A percentile compares a stretch with the other conserved stretches of the same genome.
phyloP scores from a whole-genome alignment of 2,113 vertebrate genomes.

The Nyctibius bracteatus region DNA sequence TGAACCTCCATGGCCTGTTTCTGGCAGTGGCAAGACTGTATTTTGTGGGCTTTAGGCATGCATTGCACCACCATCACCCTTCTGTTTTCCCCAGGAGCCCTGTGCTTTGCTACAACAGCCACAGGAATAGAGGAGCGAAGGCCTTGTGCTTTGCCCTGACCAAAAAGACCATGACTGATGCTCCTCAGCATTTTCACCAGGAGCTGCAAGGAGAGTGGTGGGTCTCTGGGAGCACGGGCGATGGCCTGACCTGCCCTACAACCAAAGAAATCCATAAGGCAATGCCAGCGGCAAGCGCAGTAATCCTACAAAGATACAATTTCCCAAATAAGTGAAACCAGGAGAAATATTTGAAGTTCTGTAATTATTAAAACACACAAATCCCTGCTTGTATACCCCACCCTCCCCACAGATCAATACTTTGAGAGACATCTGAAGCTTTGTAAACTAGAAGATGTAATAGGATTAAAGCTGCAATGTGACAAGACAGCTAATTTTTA shows the following conservation, averaged over 20 bases:
- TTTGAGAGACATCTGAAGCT: not conserved
- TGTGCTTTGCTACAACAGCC: not conserved
- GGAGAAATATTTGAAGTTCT: not conserved
- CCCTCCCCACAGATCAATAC: not conserved
- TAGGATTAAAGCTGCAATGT: conserved; percentile 13
- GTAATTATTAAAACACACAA: not conserved
- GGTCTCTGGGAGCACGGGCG: rapidly evolving
- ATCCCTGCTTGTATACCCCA: not conserved
- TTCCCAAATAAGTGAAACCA: not conserved
- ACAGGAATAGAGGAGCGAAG: not conserved
- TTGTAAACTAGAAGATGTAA: conserved; percentile 25
- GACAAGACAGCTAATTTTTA: conserved; percentile 39
- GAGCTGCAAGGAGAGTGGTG: not conserved
- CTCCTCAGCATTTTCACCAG: not conserved
- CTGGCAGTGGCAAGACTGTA: not conserved
- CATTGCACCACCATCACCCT: not conserved
- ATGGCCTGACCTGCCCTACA: not conserved
- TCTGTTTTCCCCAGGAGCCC: not conserved
- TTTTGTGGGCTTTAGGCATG: rapidly evolving
- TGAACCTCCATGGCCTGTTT: rapidly evolving
- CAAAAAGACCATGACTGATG: not conserved
- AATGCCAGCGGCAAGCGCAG: rapidly evolving
- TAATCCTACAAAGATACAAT: not conserved
- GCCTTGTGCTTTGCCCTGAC: not conserved
- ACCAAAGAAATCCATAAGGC: not conserved